Conservation (phyloP, 2,113 vertebrate genomes). For the Gavialis gangeticus region DNA sequence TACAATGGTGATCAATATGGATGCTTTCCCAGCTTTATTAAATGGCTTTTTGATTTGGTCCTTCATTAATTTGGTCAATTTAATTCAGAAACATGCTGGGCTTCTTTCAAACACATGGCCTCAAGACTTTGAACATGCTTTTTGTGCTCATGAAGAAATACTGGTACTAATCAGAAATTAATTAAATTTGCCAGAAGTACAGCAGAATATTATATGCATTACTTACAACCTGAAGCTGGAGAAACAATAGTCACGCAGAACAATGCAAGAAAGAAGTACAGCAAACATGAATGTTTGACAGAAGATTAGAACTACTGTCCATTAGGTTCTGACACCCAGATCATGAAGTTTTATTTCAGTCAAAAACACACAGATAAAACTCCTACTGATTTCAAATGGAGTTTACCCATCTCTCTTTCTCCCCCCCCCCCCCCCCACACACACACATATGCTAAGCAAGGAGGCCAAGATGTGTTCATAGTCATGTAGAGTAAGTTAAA, state of each 20-base stretch:
- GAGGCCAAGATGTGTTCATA: not conserved
- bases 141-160: not conserved
- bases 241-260: not conserved
- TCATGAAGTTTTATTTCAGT: no score
- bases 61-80: not conserved
- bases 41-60: not conserved
- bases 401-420: no score
- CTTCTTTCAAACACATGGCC: not conserved
- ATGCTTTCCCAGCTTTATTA: not conserved
- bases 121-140: not conserved
- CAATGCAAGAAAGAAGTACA: not conserved
- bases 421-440: not conserved
- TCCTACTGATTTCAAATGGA: no score
- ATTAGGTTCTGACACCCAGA: no score
- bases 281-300: not conserved
- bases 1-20: not conserved
- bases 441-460: not conserved
- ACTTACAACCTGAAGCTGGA: not conserved
- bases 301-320: not conserved
- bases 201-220: not conserved
- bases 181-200: constrained; percentile 13
- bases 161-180: not conserved
- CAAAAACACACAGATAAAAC: no score
- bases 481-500: not conserved
- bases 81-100: not conserved